Evolutionary conservation across 1,140 invertebrate species (phyloP).

Genomic region (Papilio aristodemus): DNA sequence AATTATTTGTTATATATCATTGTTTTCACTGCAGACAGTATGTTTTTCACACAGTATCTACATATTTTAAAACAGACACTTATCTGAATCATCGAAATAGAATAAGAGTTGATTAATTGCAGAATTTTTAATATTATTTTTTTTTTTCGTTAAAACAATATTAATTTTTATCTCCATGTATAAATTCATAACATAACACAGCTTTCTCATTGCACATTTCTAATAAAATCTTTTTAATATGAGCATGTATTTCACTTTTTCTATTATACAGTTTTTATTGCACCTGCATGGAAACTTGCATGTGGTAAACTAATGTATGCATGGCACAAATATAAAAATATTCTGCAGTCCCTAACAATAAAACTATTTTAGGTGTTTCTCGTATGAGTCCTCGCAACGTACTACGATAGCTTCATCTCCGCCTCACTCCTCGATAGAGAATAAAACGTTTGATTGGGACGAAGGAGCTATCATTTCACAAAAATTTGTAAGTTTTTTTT

Average conservation of each 20-base stretch:
- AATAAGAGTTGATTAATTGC: too few relatives aligned
- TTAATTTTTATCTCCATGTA: background rate
- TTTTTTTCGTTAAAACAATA: background rate
- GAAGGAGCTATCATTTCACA: constrained; percentile 65
- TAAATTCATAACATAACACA: background rate
- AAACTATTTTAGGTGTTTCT: constrained; percentile 84
- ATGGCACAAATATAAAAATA: constrained; percentile 19
- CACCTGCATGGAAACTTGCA: constrained; percentile 24
- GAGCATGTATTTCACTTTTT: constrained; percentile 1
- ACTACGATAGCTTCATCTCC: constrained; percentile 82
- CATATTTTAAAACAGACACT: too few relatives aligned
- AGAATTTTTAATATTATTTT: too few relatives aligned
- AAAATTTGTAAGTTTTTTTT: constrained; percentile 63
- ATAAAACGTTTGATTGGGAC: constrained; percentile 81
- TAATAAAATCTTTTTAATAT: background rate
- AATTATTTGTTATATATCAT: too few relatives aligned
- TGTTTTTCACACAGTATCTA: too few relatives aligned
- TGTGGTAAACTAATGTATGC: constrained; percentile 36
- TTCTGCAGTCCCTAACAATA: background rate
- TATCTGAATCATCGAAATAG: too few relatives aligned
- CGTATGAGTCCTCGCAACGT: constrained; percentile 86
- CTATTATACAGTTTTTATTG: background rate
- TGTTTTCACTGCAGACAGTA: too few relatives aligned
- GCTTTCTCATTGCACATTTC: background rate
- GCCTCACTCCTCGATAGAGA: constrained; percentile 81